Percentiles rank a stretch among this genome's conserved stretches.
Evolutionary conservation across 2,888 invertebrate genomes (phyloP).

Genomic region (Dryococelus australis): DNA sequence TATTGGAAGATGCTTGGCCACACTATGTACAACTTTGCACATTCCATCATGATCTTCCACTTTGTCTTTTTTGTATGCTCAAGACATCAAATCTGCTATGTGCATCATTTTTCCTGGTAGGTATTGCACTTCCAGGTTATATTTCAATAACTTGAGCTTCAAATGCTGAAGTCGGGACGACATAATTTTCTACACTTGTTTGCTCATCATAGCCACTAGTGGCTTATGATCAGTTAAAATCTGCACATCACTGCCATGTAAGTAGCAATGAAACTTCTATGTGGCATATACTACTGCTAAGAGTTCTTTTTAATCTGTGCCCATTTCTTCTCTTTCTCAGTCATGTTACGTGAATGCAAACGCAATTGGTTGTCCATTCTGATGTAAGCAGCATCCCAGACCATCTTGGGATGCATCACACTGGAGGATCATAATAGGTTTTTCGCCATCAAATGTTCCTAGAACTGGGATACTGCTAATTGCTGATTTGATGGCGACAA

Average conservation of each 20-base stretch:
- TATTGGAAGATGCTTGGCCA: no score
- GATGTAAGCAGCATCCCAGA: no score
- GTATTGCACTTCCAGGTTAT: no score
- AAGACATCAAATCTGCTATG: not conserved
- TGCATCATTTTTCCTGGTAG: no score
- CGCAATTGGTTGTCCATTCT: not conserved
- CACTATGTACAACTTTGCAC: not conserved
- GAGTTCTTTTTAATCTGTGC: not conserved
- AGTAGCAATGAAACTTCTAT: not conserved
- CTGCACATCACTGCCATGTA: not conserved
- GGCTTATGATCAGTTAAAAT: no score
- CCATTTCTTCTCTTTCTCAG: not conserved
- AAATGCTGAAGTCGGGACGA: no score
- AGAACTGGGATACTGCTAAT: not conserved
- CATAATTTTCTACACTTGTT: no score
- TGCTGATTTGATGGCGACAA: no score
- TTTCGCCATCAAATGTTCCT: not conserved
- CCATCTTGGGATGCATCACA: not conserved
- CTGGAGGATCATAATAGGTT: not conserved
- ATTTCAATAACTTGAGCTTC: no score
- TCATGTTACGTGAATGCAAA: not conserved
- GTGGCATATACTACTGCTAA: not conserved
- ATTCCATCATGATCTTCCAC: not conserved
- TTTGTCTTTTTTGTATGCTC: not conserved
- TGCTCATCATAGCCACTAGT: no score